Percentiles rank a stretch among this genome's conserved stretches.
These are phyloP conservation scores for Pterois miles DNA, from an alignment of 2,797 vertebrate genomes.

Conservation along the genomic window DNA sequence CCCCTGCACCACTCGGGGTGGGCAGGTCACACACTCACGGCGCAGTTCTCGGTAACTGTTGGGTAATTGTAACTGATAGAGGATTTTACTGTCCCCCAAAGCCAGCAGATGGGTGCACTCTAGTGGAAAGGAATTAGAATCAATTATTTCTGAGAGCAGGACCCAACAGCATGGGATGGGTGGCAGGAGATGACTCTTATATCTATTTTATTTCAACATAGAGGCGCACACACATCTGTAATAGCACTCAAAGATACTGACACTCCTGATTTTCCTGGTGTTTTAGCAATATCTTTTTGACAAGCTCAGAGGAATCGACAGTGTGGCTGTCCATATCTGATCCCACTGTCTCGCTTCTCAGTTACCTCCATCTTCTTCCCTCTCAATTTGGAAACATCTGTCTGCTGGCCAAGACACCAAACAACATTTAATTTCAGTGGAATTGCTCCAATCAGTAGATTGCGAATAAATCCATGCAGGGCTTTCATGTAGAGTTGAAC, in stretches of 20 bases:
- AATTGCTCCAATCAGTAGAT: conserved; percentile 10
- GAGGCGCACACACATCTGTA: conserved; percentile 4
- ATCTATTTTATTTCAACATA: conserved; percentile 28
- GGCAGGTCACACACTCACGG: conserved; percentile 53
- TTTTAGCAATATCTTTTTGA: conserved; percentile 33
- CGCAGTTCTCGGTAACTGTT: conserved; percentile 45
- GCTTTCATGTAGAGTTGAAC: background rate
- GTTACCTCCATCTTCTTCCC: conserved; percentile 5
- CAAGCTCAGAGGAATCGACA: conserved; percentile 16
- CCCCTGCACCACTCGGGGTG: conserved; percentile 32
- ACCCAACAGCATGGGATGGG: conserved; percentile 38
- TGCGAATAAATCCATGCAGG: background rate
- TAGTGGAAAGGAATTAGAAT: conserved; percentile 77
- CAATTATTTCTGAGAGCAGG: conserved; percentile 70
- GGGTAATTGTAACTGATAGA: conserved; percentile 77
- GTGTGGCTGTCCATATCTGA: conserved; percentile 1
- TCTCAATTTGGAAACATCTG: background rate
- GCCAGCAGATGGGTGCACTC: conserved; percentile 75
- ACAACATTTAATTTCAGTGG: conserved; percentile 6
- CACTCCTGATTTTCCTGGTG: conserved; percentile 13
- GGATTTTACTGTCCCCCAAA: conserved; percentile 70
- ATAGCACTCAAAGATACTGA: conserved; percentile 36
- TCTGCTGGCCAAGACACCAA: conserved; percentile 4
- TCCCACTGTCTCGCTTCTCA: background rate
- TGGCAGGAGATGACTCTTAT: conserved; percentile 30